Evolutionary conservation across 2,113 vertebrate species (phyloP), one percentile per base, ranked within the genome.

Genomic region (Salvelinus fontinalis): DNA sequence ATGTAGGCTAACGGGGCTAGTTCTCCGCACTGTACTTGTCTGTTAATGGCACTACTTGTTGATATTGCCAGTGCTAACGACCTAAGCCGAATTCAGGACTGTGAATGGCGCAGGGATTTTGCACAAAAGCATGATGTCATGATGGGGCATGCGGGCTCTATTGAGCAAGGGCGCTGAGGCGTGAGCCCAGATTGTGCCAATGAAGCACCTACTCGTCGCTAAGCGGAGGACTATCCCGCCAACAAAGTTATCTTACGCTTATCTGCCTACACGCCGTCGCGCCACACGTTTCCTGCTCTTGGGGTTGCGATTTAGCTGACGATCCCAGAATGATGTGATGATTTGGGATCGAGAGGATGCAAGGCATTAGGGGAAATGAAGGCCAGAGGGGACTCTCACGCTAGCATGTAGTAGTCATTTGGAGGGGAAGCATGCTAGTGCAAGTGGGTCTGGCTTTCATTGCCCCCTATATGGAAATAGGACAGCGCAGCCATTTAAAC

Each of bases 71-170:
- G 83, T 78, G 86, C 86, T 84, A 77, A 88, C 82, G 87, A 62
- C 77, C 87, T 93, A 92, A 94, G 89, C 91, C 89, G 87, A 88
- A 90, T 48, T 88, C 82, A 84, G 88, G 74, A 78, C 83, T 81
- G 86, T 95, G 92, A 94, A 95, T 95, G 87, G 90, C 90, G 87
- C 89, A 76, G 57, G 95, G 95, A 97, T 99, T 96, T 96, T 86
- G 93, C 92, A 88, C 92, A 93, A 94, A 97, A 95, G 96, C 90
- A 94, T 95, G 94, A 95, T 95, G 95, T 97, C 95, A 97, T 95
- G 95, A 91, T 93, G 89, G 91, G 94, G 93, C 93, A 85, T 78
- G 92, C 79, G 87, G 89, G 84, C 86, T 79, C 95, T 94, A 96
- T 97, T 97, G 95, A 96, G 80, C 76, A 71, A 76, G 91, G 87